Base-by-base conservation (phyloP, 2,113 vertebrate genomes). In the Heliornis fulica region DNA sequence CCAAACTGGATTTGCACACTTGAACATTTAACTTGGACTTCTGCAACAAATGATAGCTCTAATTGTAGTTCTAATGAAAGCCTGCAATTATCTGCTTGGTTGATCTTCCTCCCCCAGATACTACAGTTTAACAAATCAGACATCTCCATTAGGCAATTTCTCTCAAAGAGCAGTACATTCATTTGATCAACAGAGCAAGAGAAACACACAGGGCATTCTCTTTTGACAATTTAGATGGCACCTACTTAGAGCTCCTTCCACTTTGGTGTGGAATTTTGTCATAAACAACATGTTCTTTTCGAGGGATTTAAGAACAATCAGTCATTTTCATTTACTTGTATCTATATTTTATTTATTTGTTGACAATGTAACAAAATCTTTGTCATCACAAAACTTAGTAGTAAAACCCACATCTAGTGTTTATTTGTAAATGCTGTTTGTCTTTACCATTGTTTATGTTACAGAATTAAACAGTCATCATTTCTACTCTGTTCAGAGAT, bases 401-500 rank as follows among this genome's bases (percentile, higher is more conserved):
- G 61, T 69, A 81, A 80, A 94, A 93, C 59, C 29, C 59, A 89
- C 34, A 83, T 56, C 25, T 87, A 79, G 76, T 31, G 6, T 83
- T 96, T 86, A 63, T 83, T 92, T 54, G 78, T 51, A 81, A 89
- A 57, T 5, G 6, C 19, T 69, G 32, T 38, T 56, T 88, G n/a
- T 70, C 43, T 82, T 59, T 68, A 83, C 31, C 38, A 86, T 34
- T 54, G 51, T 56, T 87, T 86, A 38, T 19, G 12, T 74, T 83
- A 89, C n/a, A 68, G 32, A 92, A 87, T 38, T 59, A 61, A 95
- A 59, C 14, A 46, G 14, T 41, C 6, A 2, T 79, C 1, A 14
- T 93, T 94, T 94, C 87, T 87, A 85, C 45, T 83, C 31, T 51
- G 51, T 74, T 75, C 13, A 94, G 79, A 96, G 32, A 64, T 77